Evolutionary conservation across 1,140 invertebrate genomes (phyloP).

Genomic region (Anastrepha ludens): DNA sequence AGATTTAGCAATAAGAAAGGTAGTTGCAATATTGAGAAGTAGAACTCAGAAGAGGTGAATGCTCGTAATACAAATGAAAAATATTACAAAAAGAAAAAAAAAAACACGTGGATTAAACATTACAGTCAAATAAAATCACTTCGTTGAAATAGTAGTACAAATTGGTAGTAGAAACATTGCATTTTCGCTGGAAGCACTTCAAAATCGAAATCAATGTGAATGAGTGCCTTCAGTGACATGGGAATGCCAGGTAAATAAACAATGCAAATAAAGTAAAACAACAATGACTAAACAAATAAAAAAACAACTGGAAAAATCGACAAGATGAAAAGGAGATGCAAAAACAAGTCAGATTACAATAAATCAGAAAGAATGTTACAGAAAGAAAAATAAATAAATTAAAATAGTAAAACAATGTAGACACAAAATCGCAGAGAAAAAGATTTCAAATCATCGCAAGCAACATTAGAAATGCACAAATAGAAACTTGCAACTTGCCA

Average conservation of each 20-base stretch:
- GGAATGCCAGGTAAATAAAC: constrained; percentile 1
- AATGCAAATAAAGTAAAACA: not conserved
- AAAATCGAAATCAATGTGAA: constrained; percentile 5
- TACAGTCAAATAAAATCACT: not conserved
- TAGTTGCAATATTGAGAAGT: too few relatives aligned
- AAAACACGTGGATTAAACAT: too few relatives aligned
- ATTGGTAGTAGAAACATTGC: not conserved
- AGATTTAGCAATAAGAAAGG: too few relatives aligned
- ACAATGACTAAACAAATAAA: not conserved
- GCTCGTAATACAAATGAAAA: too few relatives aligned
- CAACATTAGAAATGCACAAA: constrained; percentile 10
- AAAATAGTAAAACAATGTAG: constrained; percentile 12
- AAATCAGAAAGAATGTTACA: constrained; percentile 7
- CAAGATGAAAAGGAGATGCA: not conserved
- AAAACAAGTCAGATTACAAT: constrained; percentile 6
- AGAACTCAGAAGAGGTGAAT: too few relatives aligned
- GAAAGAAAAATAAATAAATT: not conserved
- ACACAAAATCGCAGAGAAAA: constrained; percentile 11
- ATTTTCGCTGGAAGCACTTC: not conserved
- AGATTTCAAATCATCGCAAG: not conserved
- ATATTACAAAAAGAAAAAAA: too few relatives aligned
- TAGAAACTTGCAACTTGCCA: constrained; percentile 24
- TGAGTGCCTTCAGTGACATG: not conserved
- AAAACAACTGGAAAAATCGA: not conserved
- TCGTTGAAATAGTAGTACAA: not conserved